Conservation (phyloP, 35 echinoderm and acorn worm genomes). For the Amphiura filiformis region DNA sequence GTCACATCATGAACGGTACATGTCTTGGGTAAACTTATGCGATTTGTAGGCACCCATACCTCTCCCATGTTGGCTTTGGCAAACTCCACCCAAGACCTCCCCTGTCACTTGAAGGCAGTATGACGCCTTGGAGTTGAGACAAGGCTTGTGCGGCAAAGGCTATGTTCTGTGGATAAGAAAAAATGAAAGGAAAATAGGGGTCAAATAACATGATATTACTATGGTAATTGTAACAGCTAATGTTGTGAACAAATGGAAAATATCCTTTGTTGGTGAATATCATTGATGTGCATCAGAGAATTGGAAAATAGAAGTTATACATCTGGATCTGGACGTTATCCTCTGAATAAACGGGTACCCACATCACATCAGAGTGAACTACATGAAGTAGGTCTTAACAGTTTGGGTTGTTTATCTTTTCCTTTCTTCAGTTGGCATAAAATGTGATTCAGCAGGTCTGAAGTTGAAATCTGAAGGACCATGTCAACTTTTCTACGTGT, state of each 20-base stretch:
- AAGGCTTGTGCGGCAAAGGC: conserved; percentile 89
- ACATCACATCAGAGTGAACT: too few species aligned
- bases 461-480: too few species aligned
- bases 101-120: conserved; percentile 86
- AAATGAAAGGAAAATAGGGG: background rate
- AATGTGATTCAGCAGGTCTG: too few species aligned
- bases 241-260: too few species aligned
- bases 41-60: conserved; percentile 48
- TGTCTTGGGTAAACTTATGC: background rate
- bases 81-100: conserved; percentile 96
- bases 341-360: too few species aligned
- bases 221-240: background rate
- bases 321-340: too few species aligned
- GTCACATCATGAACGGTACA: conserved; percentile 6
- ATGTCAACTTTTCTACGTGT: too few species aligned
- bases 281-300: background rate
- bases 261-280: background rate
- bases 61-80: conserved; percentile 99
- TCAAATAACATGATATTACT: background rate
- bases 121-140: conserved; percentile 75
- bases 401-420: too few species aligned
- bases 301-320: too few species aligned
- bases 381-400: too few species aligned
- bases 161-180: conserved; percentile 63
- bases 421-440: too few species aligned